Base-by-base conservation (phyloP, 92 coral and sea anemone species). In the Bergia puertoricense region DNA sequence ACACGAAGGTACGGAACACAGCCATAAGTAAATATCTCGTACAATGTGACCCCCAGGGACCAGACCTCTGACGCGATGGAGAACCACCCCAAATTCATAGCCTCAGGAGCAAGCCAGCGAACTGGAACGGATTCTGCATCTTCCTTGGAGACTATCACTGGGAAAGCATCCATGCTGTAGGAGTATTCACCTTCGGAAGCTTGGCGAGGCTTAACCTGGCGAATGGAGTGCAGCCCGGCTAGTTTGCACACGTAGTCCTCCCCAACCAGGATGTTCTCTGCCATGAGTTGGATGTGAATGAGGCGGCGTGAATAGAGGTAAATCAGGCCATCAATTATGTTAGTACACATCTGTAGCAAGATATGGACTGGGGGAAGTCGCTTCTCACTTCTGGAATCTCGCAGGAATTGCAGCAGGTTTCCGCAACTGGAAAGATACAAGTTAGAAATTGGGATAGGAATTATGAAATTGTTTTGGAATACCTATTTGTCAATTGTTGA, bases 51-150 rank as follows among this genome's bases (percentile, higher is more conserved):
- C 45, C 88, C 88, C 2, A 85, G 79, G 22, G 88, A 71, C 88
- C 88, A 85, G 42, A 85, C 79, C 67, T 66, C 81, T n/a, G 77
- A 66, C 8, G 88, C 78, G 38, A 66, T 45, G 43, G 77, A 85
- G 48, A 85, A 79, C 83, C 83, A 50, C 23, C 83, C 83, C 83
- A 79, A 16, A 2, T 50, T 79, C 68, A 79, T 51, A 39, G 83
- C 69, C 91, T 91, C 93, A 22, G 93, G 93, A 23, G 93, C 93
- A 51, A 77, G 74, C 93, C 91, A 91, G 41, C 93, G 85, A 11
- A 88, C 80, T 3, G 91, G 91, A 20, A 81, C 75, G 43, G 88
- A 23, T 4, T 82, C 76, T 2, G 80, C 80, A 30, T 76, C 83
- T 5, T 51, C 67, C 66, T 57, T 79, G 67, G 67, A 50, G 38